A percentile compares a stretch with the other conserved stretches of the same genome.
phyloP scores from a whole-genome alignment of 2,888 invertebrate genomes.

The Rhopalosiphum nymphaeae region DNA sequence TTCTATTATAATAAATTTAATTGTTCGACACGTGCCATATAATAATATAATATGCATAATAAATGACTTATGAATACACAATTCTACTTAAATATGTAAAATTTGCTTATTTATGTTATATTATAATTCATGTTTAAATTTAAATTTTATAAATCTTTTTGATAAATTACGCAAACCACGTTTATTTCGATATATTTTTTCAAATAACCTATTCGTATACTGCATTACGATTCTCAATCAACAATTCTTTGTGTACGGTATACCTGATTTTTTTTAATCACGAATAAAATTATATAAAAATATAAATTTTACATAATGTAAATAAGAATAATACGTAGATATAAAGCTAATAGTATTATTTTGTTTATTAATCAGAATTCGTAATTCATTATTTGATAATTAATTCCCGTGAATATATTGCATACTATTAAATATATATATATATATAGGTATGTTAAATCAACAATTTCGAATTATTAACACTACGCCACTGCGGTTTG shows the following conservation, averaged over 20 bases:
- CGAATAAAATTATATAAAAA: too few species aligned
- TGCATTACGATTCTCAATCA: too few species aligned
- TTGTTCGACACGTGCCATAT: background rate
- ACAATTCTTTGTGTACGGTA: background rate
- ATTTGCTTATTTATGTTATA: too few species aligned
- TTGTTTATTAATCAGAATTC: background rate
- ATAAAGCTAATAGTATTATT: background rate
- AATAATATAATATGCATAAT: background rate
- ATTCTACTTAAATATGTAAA: background rate
- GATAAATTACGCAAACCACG: background rate
- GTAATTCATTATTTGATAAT: background rate
- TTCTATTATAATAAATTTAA: background rate
- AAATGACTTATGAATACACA: background rate
- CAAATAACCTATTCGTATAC: background rate
- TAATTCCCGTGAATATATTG: background rate
- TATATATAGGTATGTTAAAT: background rate
- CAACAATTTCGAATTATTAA: constrained; percentile 2
- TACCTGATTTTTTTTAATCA: background rate
- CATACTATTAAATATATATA: background rate
- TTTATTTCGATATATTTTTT: background rate
- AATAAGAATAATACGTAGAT: background rate
- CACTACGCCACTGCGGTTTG: background rate
- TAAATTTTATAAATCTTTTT: background rate
- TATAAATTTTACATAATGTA: background rate
- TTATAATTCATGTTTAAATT: background rate